Conservation (phyloP, 2,888 invertebrate species). For the Tenodera sinensis region DNA sequence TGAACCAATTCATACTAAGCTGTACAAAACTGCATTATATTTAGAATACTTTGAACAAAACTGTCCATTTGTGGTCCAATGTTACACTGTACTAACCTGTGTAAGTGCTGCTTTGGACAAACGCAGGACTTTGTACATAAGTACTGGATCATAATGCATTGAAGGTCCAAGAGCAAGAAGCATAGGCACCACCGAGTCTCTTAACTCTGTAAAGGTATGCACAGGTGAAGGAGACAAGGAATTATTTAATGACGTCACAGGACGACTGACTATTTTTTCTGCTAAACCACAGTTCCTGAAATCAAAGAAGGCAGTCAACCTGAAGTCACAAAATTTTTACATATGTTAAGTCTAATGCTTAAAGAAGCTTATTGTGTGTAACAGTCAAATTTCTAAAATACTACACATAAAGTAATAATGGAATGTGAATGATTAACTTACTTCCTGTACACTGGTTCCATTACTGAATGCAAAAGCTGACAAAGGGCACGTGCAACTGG, state of each 20-base stretch:
- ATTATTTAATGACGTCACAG: slow-evolving; percentile 51
- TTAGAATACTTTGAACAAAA: no score
- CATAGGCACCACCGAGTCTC: slow-evolving; percentile 78
- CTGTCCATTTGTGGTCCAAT: no score
- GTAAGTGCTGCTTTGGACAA: slow-evolving; percentile 49
- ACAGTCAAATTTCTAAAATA: no score
- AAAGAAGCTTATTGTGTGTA: no score
- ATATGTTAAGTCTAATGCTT: no score
- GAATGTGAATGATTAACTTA: slow-evolving; percentile 44
- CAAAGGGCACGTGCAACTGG: slow-evolving; percentile 77
- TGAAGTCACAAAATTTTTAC: no score
- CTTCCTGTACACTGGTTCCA: slow-evolving; percentile 84
- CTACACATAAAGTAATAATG: no score
- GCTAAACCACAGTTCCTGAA: slow-evolving; percentile 72
- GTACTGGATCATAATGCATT: slow-evolving; percentile 78
- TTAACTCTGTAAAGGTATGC: slow-evolving; percentile 67
- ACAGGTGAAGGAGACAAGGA: slow-evolving; percentile 62
- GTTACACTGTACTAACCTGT: slow-evolving; percentile 36
- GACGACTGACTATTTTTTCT: slow-evolving; percentile 62
- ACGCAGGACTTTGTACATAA: slow-evolving; percentile 80
- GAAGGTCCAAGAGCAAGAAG: slow-evolving; percentile 82
- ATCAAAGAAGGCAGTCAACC: slow-evolving; percentile 18
- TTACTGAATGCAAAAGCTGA: slow-evolving; percentile 72
- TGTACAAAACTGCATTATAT: no score
- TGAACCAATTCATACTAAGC: no score